Base-by-base conservation (phyloP, 2,888 invertebrate genomes). In the Drosophila pegasa region DNA sequence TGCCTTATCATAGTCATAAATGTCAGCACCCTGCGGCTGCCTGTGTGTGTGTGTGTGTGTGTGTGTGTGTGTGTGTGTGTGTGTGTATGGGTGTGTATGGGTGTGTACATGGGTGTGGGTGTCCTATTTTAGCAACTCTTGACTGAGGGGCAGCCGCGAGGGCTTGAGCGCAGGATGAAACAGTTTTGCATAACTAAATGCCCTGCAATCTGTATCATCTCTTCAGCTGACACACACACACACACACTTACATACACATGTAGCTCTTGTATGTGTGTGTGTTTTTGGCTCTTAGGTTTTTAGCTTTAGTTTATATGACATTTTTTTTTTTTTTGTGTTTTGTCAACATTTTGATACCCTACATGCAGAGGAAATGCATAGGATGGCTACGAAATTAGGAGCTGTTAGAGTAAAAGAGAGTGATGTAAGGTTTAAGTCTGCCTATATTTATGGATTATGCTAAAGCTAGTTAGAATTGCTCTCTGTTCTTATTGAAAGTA, bases 161-260 rank as follows among this genome's bases (percentile, higher is more conserved):
- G 45, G 27, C 37, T 20, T 12, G 33, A 33, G 29, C 37, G 51
- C 18, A 70, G 48, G 45, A 69, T 37, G 40, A 57, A 55, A 61
- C 64, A 62, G 58, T 75, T 81, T 83, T 80, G 87, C 84, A 76
- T 83, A 80, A 64, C 76, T 71, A 71, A 81, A 85, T 71, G 82
- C 74, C 81, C 62, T 68, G 65, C 78, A 84, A 80, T 58, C 48
- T 69, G 63, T 75, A 67, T 54, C 67, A 67, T 55, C 57, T 61
- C 27, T 43, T 56, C 22, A 64, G 57, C 57, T 60, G 63, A 54
- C 54, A 54, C 37, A 57, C 22, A 18, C 27, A 29, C 29, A 48
- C 45, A 41, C 20, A 27, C 37, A 40, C 37, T 51, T 35, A 38
- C 50, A 51, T 25, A 43, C 38, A 52, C 56, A 54, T 45, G 47